Base-by-base conservation (phyloP, 2,113 vertebrate species). In the Crotophaga sulcirostris region DNA sequence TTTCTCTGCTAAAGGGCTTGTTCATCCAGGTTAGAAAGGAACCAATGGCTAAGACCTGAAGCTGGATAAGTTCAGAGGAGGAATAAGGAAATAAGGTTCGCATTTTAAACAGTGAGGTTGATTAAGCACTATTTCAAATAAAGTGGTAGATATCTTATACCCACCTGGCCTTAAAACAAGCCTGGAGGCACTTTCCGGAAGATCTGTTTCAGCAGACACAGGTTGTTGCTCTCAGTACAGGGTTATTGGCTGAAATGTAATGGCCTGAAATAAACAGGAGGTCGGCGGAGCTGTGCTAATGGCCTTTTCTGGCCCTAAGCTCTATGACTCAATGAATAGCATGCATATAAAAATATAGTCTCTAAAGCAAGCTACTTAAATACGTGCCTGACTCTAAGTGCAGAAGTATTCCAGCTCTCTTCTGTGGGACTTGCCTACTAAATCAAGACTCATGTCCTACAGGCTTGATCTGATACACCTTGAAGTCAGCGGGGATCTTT, bases 221-320 rank as follows among this genome's bases (percentile, higher is more conserved):
- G 76, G 38, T 67, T 77, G 72, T 80, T 90, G 59, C 1, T 1
- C 90, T 95, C n/a, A 3, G 34, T 73, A 64, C 13, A 29, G 85
- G 47, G 72, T 74, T 89, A 60, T 19, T 42, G 87, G 77, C 51
- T 56, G 68, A 88, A 86, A 91, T 28, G 36, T 77, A 93, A 88
- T 77, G 87, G 78, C 26, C 84, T 91, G 82, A 90, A 76, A 93
- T 83, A 91, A 96, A 63, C 78, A 94, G 73, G 69, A 93, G 93
- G 68, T 72, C 3, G 0, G 42, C 31, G 0, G 4, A 90, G 82
- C 78, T 87, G 74, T 80, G 64, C 78, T 90, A 77, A 95, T 77
- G 84, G 81, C 70, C 45, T 69, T 83, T 91, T 55, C 75, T 90
- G 82, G 87, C 90, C 90, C 85, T 74, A 56, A 86, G 92, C 84